These are phyloP conservation scores for Shinisaurus crocodilurus DNA, from an alignment of 2,113 vertebrate species.

Conservation along the genomic window DNA sequence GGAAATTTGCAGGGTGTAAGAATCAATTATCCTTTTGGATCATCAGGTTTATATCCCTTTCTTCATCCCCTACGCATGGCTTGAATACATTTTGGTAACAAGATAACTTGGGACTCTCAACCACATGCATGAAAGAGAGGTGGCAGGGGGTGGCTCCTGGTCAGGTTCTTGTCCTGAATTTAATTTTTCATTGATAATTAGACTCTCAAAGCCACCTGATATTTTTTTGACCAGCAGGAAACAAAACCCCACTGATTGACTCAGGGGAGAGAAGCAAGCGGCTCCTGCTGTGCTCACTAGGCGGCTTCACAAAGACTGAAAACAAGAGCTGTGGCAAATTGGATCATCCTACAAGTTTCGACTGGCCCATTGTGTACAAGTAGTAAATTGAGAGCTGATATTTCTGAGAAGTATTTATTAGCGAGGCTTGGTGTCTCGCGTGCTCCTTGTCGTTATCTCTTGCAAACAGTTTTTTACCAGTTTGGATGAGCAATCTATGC, in stretches of 20 bases:
- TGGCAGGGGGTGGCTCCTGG: slow-evolving; percentile 70
- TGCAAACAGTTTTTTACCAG: slow-evolving; percentile 79
- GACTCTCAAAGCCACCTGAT: slow-evolving; percentile 87
- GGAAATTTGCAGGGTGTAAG: slow-evolving; percentile 53
- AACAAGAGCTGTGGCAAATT: slow-evolving; percentile 92
- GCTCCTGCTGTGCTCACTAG: slow-evolving; percentile 78
- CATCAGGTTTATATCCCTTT: slow-evolving; percentile 48
- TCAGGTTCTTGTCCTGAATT: slow-evolving; percentile 76
- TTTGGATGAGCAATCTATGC: slow-evolving; percentile 72
- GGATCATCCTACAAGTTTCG: slow-evolving; percentile 91
- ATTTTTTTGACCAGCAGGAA: slow-evolving; percentile 87
- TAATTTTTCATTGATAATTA: slow-evolving; percentile 91
- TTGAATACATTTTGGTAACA: slow-evolving; percentile 82
- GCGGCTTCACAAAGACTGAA: slow-evolving; percentile 88
- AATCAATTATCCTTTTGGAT: slow-evolving; percentile 59
- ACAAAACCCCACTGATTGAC: slow-evolving; percentile 86
- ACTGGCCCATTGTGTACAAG: slow-evolving; percentile 91
- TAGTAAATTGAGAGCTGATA: slow-evolving; percentile 88
- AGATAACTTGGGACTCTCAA: slow-evolving; percentile 79
- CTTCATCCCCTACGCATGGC: slow-evolving; percentile 72
- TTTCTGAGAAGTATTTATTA: slow-evolving; percentile 88
- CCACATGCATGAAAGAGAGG: slow-evolving; percentile 71
- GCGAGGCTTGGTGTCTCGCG: slow-evolving; percentile 75
- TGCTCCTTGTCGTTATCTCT: slow-evolving; percentile 70
- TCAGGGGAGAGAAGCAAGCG: slow-evolving; percentile 81